Conservation (phyloP, 2,797 vertebrate genomes). For the Eidolon dupreanum region DNA sequence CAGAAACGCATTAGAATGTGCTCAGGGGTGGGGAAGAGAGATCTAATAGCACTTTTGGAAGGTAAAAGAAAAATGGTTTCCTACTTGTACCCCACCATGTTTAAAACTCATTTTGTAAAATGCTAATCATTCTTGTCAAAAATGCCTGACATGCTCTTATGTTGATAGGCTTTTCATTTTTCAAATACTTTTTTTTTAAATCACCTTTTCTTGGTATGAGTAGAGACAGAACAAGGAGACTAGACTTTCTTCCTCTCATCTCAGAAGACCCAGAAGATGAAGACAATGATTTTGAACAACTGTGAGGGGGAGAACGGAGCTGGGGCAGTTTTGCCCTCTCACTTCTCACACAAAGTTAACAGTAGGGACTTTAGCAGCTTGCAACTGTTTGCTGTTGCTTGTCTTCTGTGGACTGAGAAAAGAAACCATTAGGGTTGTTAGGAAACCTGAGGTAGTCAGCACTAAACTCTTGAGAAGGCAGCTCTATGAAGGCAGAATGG, state of each 20-base stretch:
- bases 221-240: not conserved
- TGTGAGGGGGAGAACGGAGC: accelerated
- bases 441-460: not conserved
- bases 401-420: not conserved
- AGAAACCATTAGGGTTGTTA: not conserved
- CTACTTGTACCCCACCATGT: not conserved
- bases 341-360: too few species aligned
- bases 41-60: not conserved
- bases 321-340: accelerated
- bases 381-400: not conserved
- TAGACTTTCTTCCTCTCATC: not conserved
- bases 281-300: accelerated
- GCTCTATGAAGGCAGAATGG: not conserved
- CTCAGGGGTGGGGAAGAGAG: not conserved
- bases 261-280: not conserved
- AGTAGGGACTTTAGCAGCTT: not conserved
- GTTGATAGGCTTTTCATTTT: not conserved
- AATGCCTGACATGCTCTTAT: not conserved
- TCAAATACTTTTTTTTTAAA: not conserved
- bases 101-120: not conserved
- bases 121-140: not conserved
- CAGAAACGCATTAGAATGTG: not conserved
- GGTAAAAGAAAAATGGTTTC: not conserved
- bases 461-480: not conserved
- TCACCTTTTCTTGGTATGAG: not conserved